These are phyloP conservation scores for Panulirus ornatus DNA, from an alignment of 1,140 invertebrate species.

Conservation along the genomic window DNA sequence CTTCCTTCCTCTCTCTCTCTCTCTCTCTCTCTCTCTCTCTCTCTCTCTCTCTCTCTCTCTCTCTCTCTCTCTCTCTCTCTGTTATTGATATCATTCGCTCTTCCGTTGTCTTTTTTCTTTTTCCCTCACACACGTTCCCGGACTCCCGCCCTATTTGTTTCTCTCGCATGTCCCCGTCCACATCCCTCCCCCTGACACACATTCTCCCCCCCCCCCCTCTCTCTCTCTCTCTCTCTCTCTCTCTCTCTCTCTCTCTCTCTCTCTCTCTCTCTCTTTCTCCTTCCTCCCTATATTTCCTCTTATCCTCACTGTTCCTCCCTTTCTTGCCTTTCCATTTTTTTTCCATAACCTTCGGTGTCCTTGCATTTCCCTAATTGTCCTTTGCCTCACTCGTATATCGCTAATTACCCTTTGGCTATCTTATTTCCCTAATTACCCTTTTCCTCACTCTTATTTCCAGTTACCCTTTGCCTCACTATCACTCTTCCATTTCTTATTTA, in stretches of 20 bases:
- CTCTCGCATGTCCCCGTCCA: too few species aligned
- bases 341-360: not conserved
- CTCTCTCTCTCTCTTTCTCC: not conserved
- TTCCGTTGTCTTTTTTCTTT: not conserved
- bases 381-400: not conserved
- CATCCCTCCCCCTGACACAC: too few species aligned
- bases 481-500: not conserved
- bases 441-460: not conserved
- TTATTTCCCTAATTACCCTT: not conserved
- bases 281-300: not conserved
- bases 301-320: not conserved
- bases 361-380: not conserved
- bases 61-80: not conserved
- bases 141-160: not conserved
- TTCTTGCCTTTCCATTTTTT: not conserved
- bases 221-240: too few species aligned
- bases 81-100: not conserved
- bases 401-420: not conserved
- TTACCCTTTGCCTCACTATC: not conserved
- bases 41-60: not conserved
- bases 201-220: too few species aligned
- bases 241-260: conserved; percentile 12
- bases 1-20: not conserved
- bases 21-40: not conserved
- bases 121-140: not conserved